These are phyloP conservation scores for Carcharodon carcharias DNA, from an alignment of 2,797 vertebrate species.

Conservation along the genomic window DNA sequence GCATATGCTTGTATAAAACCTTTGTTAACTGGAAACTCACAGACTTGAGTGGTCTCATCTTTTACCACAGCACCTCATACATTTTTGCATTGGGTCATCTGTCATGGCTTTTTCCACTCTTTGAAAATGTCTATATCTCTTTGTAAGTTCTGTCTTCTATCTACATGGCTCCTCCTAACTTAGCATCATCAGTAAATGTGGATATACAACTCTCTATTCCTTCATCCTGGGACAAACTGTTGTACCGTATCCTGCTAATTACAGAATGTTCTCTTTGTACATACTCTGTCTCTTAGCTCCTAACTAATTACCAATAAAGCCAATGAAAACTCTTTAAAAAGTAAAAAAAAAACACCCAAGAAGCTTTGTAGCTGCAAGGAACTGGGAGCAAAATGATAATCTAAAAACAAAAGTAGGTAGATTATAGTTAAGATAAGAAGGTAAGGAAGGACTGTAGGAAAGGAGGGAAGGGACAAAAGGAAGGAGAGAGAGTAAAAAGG, in stretches of 20 bases:
- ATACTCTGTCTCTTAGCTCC: background rate
- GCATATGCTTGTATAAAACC: too few relatives aligned
- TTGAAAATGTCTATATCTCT: background rate
- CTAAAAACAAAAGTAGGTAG: background rate
- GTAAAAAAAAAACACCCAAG: background rate
- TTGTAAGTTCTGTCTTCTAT: background rate
- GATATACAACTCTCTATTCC: background rate
- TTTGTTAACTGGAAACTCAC: too few relatives aligned
- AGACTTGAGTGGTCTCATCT: too few relatives aligned
- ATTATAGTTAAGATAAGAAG: background rate
- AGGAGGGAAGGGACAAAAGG: background rate
- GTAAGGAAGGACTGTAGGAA: conserved; percentile 44
- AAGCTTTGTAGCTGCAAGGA: too few relatives aligned
- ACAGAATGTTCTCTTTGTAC: background rate
- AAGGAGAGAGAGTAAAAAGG: background rate
- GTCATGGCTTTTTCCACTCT: background rate
- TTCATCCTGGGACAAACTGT: background rate
- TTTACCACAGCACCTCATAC: background rate
- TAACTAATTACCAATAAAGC: background rate
- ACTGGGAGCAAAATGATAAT: background rate
- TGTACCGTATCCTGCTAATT: background rate
- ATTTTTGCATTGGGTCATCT: background rate
- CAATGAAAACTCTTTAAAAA: background rate
- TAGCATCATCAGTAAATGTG: background rate
- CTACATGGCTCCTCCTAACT: background rate